Evolutionary conservation across 2,797 vertebrate species (phyloP), one percentile per base, ranked within the genome.

Genomic region (Gadopsis bispinosus): DNA sequence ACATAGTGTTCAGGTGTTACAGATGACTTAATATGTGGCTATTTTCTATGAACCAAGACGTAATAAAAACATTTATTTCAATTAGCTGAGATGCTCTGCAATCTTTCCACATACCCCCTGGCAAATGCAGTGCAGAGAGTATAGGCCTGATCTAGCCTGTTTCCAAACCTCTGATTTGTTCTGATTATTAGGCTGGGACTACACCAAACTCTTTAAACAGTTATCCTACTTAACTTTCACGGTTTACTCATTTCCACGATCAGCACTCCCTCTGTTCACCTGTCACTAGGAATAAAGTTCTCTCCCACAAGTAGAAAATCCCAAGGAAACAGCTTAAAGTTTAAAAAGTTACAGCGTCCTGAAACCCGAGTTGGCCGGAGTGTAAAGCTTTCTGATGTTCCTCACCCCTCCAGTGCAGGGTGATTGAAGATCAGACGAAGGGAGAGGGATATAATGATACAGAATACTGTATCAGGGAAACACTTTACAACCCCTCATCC

Each of bases 311-410:
- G 60, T 55, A 75, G 73, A 83, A 90, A 92, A 87, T 85, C 82
- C 79, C 69, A 73, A 50, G 77, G 78, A 90, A 88, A 89, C 74
- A 47, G 88, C 80, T 83, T 83, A 68, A 80, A 85, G 86, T 89
- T 92, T 66, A 92, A 87, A 89, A 92, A 80, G 84, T 90, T 84
- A 86, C 55, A 86, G 85, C 82, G 80, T 90, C 88, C 87, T 89
- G 92, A 91, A 92, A 91, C 87, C 71, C 13, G 86, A 94, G 89
- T 87, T 59, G 70, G 79, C 76, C 6, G 0, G 14, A 70, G 74
- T 45, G 35, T 59, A 71, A 81, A 81, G 74, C 67, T 80, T 62
- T 91, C 84, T 89, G 89, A 91, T 87, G 87, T 88, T 77, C 59
- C 70, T 81, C 54, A 22, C 19, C 72, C 77, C 83, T 78, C 73